A percentile compares a stretch with the other conserved stretches of the same genome.
Conservation (phyloP, 2,113 vertebrate species). For the Atrichornis clamosus region DNA sequence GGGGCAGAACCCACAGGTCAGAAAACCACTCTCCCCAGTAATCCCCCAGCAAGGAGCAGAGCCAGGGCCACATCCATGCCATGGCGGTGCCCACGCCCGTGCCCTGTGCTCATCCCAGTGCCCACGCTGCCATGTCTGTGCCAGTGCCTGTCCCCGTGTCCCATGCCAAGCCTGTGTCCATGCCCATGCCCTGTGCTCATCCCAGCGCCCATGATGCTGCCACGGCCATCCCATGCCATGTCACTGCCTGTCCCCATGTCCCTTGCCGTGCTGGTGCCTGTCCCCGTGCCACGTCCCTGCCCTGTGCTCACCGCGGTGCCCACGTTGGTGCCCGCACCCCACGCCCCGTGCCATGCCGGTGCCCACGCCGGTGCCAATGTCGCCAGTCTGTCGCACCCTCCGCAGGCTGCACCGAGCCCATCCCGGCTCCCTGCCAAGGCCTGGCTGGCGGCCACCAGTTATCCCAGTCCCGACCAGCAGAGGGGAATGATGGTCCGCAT, state of each 20-base stretch:
- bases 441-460: not conserved
- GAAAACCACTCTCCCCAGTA: not conserved
- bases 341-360: not conserved
- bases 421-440: not conserved
- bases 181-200: not conserved
- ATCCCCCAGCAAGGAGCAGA: not conserved
- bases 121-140: not conserved
- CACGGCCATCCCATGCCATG: not conserved
- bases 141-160: too few relatives aligned
- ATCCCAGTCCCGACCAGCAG: slow-evolving; percentile 42
- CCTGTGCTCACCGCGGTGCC: not conserved
- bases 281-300: not conserved
- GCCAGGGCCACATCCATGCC: not conserved
- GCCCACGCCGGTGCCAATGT: not conserved
- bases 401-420: not conserved
- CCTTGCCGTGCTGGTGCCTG: not conserved
- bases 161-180: not conserved
- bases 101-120: not conserved
- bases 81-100: not conserved
- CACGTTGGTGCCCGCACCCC: not conserved
- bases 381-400: not conserved
- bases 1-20: not conserved
- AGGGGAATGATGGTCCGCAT: not conserved
- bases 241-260: not conserved
- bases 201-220: not conserved